Evolutionary conservation across 2,113 vertebrate species (phyloP).

Genomic region (human): GRCh38 chr6:69045001-69045500

Average conservation of each 20-base stretch:
- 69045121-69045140: neutral
- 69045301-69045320: neutral
- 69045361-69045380: neutral
- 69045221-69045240: neutral
- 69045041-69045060: neutral
- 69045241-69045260: neutral
- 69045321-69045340: neutral
- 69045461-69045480: neutral
- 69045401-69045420: neutral
- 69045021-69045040: neutral
- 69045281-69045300: neutral
- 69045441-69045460: conserved; percentile 33
- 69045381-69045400: neutral
- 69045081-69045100: neutral
- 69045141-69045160: neutral
- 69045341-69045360: neutral
- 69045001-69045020: neutral
- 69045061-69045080: neutral
- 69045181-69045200: neutral
- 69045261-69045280: neutral
- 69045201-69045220: neutral
- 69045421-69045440: neutral
- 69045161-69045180: neutral
- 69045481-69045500: neutral
- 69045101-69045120: neutral